Evolutionary conservation across 64 coral and sea anemone species (phyloP), one percentile per base, ranked within the genome.

Genomic region (Montipora efflorescens): DNA sequence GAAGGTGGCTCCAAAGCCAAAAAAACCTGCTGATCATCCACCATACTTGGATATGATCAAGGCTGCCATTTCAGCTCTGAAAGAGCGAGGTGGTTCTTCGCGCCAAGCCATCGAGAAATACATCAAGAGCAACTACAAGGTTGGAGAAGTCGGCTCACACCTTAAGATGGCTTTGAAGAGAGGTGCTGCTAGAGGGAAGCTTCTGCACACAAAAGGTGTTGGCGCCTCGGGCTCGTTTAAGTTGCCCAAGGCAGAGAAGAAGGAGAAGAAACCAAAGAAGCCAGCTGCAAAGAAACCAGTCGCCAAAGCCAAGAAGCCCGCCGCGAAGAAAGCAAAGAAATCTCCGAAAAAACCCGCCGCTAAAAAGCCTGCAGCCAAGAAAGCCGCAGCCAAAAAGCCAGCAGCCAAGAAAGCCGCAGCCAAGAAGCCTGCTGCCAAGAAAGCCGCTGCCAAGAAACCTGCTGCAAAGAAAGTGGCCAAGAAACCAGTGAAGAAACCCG

Each of bases 71-170:
- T 22, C 2, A 8, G 22, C 82, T 6, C 28, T 85, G 55, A 85
- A 85, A 67, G 61, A 85, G 43, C 82, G 82, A 45, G 67, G 21
- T 44, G 82, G 82, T 25, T 85, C 82, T 15, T 85, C 82, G 13
- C 82, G 82, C 8, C 82, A 85, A 67, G 82, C 82, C 57, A 85
- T 85, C 82, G 82, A 61, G 23, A 85, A 85, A 28, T 85, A 85
- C 61, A 85, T 85, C 61, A 85, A 85, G 45, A 58, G 14, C 51
- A 85, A 85, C 82, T 85, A 85, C 82, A 85, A 58, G 82, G 82
- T 85, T 59, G 82, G 61, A 20, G 61, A 85, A 12, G 50, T 57
- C 12, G 82, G 59, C 13, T 4, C 61, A 3, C 59, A 67, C 25
- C 18, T 85, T 2, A 85, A 67, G 21, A 20, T 57, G 59, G 82